phyloP scores from a whole-genome alignment of 2,113 vertebrate genomes.

The Charina bottae region DNA sequence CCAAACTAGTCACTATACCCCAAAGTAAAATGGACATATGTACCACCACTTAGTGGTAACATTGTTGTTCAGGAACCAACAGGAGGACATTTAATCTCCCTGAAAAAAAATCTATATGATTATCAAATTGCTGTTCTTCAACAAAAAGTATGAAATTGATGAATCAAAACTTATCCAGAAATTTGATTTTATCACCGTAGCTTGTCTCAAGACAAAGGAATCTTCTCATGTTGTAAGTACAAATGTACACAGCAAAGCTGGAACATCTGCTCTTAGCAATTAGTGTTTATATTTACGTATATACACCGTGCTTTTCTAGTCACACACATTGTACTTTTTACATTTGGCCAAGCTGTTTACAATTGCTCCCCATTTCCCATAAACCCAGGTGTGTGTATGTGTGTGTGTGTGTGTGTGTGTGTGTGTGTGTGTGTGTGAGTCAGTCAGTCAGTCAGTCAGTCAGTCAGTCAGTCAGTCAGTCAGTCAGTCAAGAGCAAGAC shows the following conservation, averaged over 20 bases:
- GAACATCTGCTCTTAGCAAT: neutral
- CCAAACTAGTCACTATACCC: too few species aligned
- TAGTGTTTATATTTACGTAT: neutral
- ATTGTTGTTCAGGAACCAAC: neutral
- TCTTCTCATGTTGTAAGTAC: neutral
- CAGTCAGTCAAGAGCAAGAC: neutral
- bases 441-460: too few species aligned
- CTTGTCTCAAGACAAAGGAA: neutral
- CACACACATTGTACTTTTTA: neutral
- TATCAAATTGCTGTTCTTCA: neutral
- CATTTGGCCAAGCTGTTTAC: neutral
- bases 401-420: neutral
- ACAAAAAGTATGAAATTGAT: neutral
- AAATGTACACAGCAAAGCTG: neutral
- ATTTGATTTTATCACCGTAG: neutral
- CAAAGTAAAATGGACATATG: neutral
- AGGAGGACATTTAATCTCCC: neutral
- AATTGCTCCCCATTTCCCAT: neutral
- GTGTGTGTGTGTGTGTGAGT: neutral
- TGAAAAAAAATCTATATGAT: neutral
- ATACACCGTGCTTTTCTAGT: neutral
- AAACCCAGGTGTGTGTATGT: neutral
- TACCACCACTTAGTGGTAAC: neutral
- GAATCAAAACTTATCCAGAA: neutral
- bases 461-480: neutral